phyloP scores from a whole-genome alignment of 92 coral and sea anemone genomes.

The Phenganax stokvisi region DNA sequence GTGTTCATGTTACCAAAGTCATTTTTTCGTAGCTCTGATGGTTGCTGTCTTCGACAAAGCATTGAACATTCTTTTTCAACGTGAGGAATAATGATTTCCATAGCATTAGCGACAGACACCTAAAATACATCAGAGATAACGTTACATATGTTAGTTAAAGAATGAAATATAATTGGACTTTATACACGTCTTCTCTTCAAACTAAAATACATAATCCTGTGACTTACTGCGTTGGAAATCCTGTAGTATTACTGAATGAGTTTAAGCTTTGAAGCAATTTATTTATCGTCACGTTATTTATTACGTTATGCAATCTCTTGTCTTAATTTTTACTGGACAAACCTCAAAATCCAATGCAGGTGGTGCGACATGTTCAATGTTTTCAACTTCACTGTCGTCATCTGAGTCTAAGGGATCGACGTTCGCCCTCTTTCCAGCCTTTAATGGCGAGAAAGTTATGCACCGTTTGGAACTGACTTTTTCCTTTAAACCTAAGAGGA shows the following conservation, averaged over 20 bases:
- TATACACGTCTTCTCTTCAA: not conserved
- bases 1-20: slow-evolving; percentile 20
- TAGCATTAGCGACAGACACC: slow-evolving; percentile 9
- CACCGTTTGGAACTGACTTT: slow-evolving; percentile 11
- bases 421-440: not conserved
- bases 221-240: too few relatives aligned
- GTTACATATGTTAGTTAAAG: not conserved
- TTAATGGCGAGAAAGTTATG: not conserved
- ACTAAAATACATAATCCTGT: not conserved
- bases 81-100: slow-evolving; percentile 28
- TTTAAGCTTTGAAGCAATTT: too few relatives aligned
- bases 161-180: not conserved
- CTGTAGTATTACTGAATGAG: too few relatives aligned
- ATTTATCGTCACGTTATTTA: too few relatives aligned
- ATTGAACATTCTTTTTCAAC: slow-evolving; percentile 28
- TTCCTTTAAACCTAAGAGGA: slow-evolving; percentile 5
- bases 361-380: slow-evolving; percentile 1
- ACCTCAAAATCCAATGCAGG: slow-evolving; percentile 5
- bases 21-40: slow-evolving; percentile 32
- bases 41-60: slow-evolving; percentile 26
- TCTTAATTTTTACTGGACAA: not conserved
- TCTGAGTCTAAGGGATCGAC: not conserved
- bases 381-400: not conserved
- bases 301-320: not conserved
- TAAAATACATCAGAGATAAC: slow-evolving; percentile 6